A percentile compares a stretch with the other conserved stretches of the same genome.
Conservation (phyloP, 2,888 invertebrate species). For the Cosmia trapezina region DNA sequence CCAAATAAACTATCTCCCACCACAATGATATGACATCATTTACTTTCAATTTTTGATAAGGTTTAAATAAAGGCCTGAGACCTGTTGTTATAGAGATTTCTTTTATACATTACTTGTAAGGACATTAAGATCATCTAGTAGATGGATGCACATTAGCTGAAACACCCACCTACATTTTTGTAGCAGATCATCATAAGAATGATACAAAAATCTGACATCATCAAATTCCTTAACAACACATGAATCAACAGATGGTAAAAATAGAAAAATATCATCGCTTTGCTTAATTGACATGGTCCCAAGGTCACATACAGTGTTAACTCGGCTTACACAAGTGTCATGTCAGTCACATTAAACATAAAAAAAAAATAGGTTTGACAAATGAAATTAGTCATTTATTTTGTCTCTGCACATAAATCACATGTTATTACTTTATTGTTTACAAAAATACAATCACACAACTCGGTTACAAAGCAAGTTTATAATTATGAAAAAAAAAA, state of each 20-base stretch:
- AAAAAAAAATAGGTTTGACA: background rate
- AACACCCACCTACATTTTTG: slow-evolving; percentile 64
- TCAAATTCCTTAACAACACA: slow-evolving; percentile 71
- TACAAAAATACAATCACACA: slow-evolving; percentile 22
- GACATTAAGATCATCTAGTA: slow-evolving; percentile 21
- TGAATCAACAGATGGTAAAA: slow-evolving; percentile 76
- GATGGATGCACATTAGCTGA: slow-evolving; percentile 44
- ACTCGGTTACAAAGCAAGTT: background rate
- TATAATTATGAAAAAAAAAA: background rate
- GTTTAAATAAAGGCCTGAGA: slow-evolving; percentile 26
- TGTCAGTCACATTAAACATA: background rate
- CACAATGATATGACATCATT: slow-evolving; percentile 59
- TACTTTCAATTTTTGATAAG: slow-evolving; percentile 53
- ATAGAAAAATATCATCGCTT: slow-evolving; percentile 75
- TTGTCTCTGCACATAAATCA: slow-evolving; percentile 7
- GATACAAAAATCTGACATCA: slow-evolving; percentile 77
- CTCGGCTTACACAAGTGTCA: slow-evolving; percentile 34
- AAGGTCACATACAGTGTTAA: slow-evolving; percentile 68
- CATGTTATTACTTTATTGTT: slow-evolving; percentile 7
- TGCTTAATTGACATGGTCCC: slow-evolving; percentile 74
- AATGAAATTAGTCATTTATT: slow-evolving; percentile 8
- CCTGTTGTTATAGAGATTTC: slow-evolving; percentile 11
- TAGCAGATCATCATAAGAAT: slow-evolving; percentile 43
- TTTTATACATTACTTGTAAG: background rate
- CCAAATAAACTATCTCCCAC: slow-evolving; percentile 60